Percentiles rank a stretch among this genome's conserved stretches.
These are phyloP conservation scores for Phymastichus coffea DNA, from an alignment of 1,140 invertebrate genomes.

Conservation along the genomic window DNA sequence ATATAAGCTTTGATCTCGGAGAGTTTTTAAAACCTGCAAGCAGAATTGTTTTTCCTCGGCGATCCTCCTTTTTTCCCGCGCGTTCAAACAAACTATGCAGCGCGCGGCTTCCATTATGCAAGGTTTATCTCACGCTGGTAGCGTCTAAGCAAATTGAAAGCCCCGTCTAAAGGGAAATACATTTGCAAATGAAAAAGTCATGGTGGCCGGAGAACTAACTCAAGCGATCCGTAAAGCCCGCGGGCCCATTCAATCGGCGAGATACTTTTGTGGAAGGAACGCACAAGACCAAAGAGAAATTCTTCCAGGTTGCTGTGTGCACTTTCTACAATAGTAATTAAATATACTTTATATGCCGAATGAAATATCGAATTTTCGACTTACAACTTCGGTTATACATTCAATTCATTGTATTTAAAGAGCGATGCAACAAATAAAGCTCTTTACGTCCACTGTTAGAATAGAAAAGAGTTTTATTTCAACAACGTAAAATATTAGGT, in stretches of 20 bases:
- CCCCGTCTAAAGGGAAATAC: constrained; percentile 53
- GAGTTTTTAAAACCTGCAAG: no score
- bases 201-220: constrained; percentile 18
- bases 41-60: constrained; percentile 16
- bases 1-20: constrained; percentile 23
- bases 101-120: no score
- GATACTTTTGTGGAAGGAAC: constrained; percentile 16
- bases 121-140: no score
- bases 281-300: constrained; percentile 39
- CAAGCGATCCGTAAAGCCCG: constrained; percentile 31
- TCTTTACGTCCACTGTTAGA: no score
- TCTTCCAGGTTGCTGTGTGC: constrained; percentile 34
- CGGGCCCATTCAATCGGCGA: constrained; percentile 39
- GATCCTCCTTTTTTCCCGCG: neutral
- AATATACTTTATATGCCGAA: no score
- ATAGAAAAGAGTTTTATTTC: no score
- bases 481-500: no score
- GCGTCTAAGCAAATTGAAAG: constrained; percentile 54
- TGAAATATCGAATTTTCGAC: neutral
- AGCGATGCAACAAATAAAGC: no score
- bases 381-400: no score
- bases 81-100: neutral
- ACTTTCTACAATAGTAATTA: no score
- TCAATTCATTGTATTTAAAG: no score
- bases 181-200: constrained; percentile 56